These are phyloP conservation scores for Anoura caudifer DNA, from an alignment of 2,113 vertebrate genomes.

Conservation along the genomic window DNA sequence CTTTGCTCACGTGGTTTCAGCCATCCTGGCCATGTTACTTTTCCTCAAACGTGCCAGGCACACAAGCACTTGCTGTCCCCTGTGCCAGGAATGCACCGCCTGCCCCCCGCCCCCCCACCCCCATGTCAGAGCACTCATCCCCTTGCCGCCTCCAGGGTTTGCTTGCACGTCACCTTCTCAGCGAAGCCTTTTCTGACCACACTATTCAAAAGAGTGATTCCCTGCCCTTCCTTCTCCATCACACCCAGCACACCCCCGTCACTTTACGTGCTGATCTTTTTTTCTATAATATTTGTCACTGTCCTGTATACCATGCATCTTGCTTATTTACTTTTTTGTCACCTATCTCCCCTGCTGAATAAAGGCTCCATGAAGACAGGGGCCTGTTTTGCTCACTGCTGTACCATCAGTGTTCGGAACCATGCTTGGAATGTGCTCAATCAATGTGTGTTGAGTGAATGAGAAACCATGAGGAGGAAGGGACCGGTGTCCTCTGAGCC, in stretches of 20 bases:
- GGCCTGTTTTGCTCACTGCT: background rate
- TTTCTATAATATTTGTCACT: background rate
- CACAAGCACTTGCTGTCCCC: background rate
- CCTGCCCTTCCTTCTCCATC: no score
- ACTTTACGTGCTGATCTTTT: background rate
- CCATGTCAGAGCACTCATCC: background rate
- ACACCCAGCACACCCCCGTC: no score
- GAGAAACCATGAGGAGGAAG: background rate
- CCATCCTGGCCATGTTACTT: background rate
- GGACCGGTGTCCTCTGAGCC: background rate
- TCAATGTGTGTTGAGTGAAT: background rate
- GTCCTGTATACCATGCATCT: background rate
- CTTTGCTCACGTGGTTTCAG: background rate
- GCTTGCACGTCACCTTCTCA: background rate
- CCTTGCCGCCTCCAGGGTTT: background rate
- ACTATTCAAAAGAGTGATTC: background rate
- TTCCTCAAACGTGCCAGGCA: no score
- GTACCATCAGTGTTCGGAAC: background rate
- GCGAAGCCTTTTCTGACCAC: background rate
- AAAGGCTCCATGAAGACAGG: background rate
- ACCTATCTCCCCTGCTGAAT: background rate
- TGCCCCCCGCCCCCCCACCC: no score
- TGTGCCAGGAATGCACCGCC: background rate
- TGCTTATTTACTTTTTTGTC: background rate
- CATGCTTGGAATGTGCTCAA: accelerated